phyloP scores from a whole-genome alignment of 2,888 invertebrate species.

The Fragum fragum region DNA sequence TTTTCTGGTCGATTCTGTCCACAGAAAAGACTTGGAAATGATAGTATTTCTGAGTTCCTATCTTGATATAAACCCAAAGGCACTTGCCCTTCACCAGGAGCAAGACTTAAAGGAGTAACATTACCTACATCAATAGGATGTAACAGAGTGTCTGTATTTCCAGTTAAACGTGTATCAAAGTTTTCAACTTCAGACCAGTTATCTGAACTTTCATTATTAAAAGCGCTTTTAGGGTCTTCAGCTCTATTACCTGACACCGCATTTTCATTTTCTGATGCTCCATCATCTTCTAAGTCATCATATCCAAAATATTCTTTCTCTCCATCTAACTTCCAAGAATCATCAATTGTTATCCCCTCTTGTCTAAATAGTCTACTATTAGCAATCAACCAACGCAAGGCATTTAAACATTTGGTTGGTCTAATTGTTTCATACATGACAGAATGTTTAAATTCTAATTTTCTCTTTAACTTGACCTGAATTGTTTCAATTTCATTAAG shows the following conservation, averaged over 20 bases:
- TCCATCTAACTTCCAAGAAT: too few species aligned
- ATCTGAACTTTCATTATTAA: too few species aligned
- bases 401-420: constrained; percentile 53
- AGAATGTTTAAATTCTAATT: constrained; percentile 39
- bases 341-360: too few species aligned
- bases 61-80: constrained; percentile 34
- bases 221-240: too few species aligned
- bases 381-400: constrained; percentile 58
- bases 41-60: constrained; percentile 32
- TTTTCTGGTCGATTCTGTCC: constrained; percentile 36
- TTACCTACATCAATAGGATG: constrained; percentile 47
- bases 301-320: not conserved
- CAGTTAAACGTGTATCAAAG: constrained; percentile 22
- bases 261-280: too few species aligned
- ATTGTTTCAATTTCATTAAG: constrained; percentile 54
- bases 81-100: constrained; percentile 37
- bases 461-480: constrained; percentile 57
- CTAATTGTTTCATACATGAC: constrained; percentile 56
- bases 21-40: constrained; percentile 48
- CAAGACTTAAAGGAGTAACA: constrained; percentile 43
- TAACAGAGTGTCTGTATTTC: constrained; percentile 39
- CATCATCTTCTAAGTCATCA: too few species aligned
- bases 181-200: constrained; percentile 35
- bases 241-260: too few species aligned
- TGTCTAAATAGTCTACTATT: constrained; percentile 51